Evolutionary conservation across 2,888 invertebrate genomes (phyloP).

Genomic region (Syritta pipiens): DNA sequence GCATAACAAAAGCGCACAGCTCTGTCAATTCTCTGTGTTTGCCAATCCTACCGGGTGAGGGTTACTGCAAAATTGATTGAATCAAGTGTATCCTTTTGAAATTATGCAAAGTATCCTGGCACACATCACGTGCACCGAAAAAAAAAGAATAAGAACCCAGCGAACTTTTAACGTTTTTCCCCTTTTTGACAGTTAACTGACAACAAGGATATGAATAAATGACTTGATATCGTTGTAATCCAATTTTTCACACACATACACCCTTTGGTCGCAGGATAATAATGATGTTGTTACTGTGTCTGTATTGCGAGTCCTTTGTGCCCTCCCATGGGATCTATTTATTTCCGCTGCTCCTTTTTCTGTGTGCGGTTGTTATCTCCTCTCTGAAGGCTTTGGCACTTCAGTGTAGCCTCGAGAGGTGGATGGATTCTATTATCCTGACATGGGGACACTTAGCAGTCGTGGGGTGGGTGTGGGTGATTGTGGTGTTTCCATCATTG

Average conservation of each 20-base stretch:
- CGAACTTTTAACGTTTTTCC: constrained; percentile 16
- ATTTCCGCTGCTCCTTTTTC: constrained; percentile 39
- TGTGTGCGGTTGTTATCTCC: constrained; percentile 18
- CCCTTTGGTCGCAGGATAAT: constrained; percentile 22
- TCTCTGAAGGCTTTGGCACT: constrained; percentile 22
- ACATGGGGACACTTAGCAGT: constrained; percentile 56
- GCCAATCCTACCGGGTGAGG: constrained; percentile 40
- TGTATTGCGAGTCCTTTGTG: constrained; percentile 38
- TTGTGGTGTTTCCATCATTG: constrained; percentile 41
- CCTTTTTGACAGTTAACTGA: constrained; percentile 67
- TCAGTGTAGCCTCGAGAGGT: constrained; percentile 23
- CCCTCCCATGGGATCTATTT: constrained; percentile 62
- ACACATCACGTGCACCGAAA: constrained; percentile 29
- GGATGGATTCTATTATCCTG: constrained; percentile 37
- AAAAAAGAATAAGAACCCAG: not conserved
- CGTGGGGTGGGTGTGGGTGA: not conserved
- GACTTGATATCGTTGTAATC: constrained; percentile 58
- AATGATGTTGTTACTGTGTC: constrained; percentile 26
- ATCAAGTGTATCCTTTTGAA: constrained; percentile 69
- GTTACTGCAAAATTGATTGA: constrained; percentile 55
- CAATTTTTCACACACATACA: constrained; percentile 45
- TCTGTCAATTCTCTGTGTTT: constrained; percentile 38
- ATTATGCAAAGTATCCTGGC: constrained; percentile 61
- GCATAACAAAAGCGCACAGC: constrained; percentile 57
- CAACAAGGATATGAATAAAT: constrained; percentile 61